phyloP scores from a whole-genome alignment of 2,797 vertebrate species.

The Bovichtus diacanthus region DNA sequence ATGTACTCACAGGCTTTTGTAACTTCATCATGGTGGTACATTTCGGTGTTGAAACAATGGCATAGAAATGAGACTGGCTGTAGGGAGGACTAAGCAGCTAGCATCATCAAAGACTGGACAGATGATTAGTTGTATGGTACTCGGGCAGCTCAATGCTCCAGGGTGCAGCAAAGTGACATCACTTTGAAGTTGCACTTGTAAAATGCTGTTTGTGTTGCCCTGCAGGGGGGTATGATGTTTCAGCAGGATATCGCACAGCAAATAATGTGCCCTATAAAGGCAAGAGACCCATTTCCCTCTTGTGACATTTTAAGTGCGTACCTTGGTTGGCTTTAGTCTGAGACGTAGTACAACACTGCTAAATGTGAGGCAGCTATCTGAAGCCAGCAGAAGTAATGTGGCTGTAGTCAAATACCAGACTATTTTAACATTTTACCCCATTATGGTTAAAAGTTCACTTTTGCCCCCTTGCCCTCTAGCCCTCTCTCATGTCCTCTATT shows the following conservation, averaged over 20 bases:
- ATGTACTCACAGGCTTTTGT: neutral
- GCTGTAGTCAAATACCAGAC: neutral
- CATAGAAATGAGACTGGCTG: neutral
- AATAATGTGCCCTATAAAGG: constrained; percentile 16
- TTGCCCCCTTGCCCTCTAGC: neutral
- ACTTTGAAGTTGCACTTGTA: constrained; percentile 36
- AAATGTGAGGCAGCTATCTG: neutral
- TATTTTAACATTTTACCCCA: no score
- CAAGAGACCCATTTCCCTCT: neutral
- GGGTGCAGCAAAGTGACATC: constrained; percentile 30
- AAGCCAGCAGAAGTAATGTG: neutral
- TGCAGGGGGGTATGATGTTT: constrained; percentile 12
- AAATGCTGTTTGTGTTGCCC: constrained; percentile 14
- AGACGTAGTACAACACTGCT: neutral
- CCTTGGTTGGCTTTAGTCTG: neutral
- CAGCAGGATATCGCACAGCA: constrained; percentile 26
- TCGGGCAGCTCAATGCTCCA: constrained; percentile 3
- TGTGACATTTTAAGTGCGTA: neutral
- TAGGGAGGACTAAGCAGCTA: constrained; percentile 11
- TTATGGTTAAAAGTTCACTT: neutral
- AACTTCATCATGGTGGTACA: neutral
- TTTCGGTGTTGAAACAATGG: neutral
- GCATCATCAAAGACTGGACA: constrained; percentile 13
- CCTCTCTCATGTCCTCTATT: neutral
- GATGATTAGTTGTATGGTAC: neutral